Conservation (phyloP, 2,113 vertebrate genomes). For the Erythrocercus mccallii region DNA sequence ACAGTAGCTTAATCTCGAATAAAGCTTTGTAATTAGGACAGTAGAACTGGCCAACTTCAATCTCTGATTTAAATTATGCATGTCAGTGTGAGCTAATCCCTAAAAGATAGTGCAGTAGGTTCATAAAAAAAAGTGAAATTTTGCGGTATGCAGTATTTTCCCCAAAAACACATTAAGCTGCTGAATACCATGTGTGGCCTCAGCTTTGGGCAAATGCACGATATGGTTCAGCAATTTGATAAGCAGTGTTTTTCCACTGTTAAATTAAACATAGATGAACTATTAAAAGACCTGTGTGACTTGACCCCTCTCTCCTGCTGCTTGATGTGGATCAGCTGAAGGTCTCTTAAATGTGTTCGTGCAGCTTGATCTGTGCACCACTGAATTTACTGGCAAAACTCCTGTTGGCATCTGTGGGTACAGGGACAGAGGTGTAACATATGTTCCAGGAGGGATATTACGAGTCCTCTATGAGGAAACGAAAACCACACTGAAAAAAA, state of each 20-base stretch:
- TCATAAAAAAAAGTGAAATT: not conserved
- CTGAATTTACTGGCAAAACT: not conserved
- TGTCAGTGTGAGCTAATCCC: not conserved
- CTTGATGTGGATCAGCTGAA: not conserved
- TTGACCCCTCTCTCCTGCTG: not conserved
- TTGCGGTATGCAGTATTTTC: not conserved
- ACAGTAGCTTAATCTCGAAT: not conserved
- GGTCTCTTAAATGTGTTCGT: not conserved
- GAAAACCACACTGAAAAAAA: not conserved
- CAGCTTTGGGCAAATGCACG: not conserved
- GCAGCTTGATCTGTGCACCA: not conserved
- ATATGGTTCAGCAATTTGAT: not conserved
- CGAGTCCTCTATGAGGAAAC: not conserved
- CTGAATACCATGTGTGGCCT: not conserved
- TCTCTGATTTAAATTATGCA: not conserved
- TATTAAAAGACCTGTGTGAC: not conserved
- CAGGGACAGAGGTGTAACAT: not conserved
- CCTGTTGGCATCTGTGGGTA: not conserved
- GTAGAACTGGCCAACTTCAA: not conserved
- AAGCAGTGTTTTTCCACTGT: not conserved
- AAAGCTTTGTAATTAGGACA: not conserved
- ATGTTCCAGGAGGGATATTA: not conserved
- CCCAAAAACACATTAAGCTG: not conserved
- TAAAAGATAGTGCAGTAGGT: not conserved
- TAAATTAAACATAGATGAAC: not conserved